Conservation (phyloP, 1,140 invertebrate species). For the Bactericera cockerelli region DNA sequence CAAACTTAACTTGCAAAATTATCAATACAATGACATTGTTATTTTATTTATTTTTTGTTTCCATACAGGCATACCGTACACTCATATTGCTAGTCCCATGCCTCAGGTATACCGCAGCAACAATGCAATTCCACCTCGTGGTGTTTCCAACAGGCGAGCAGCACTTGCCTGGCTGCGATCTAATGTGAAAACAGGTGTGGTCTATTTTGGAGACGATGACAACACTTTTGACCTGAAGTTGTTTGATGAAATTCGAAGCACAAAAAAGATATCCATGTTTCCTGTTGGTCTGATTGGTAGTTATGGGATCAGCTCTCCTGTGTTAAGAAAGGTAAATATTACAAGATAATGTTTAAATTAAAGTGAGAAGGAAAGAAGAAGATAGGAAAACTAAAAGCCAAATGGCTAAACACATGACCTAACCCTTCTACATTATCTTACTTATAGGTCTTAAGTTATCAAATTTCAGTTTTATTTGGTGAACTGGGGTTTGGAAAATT, state of each 20-base stretch:
- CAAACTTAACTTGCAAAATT: background rate
- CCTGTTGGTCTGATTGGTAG: slow-evolving; percentile 70
- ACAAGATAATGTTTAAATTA: too few relatives aligned
- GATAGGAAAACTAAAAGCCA: too few relatives aligned
- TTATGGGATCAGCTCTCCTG: slow-evolving; percentile 51
- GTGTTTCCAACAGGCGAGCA: slow-evolving; percentile 81
- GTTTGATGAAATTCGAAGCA: slow-evolving; percentile 72
- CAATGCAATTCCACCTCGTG: slow-evolving; percentile 65
- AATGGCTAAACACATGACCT: too few relatives aligned
- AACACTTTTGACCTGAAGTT: slow-evolving; percentile 81
- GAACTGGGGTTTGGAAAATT: too few relatives aligned
- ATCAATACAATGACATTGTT: background rate
- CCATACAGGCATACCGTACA: slow-evolving; percentile 48
- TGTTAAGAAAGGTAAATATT: slow-evolving; percentile 41
- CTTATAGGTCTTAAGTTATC: too few relatives aligned
- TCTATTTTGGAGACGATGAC: slow-evolving; percentile 97
- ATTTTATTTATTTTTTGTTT: slow-evolving; percentile 14
- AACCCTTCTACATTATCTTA: too few relatives aligned
- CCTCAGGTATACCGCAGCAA: slow-evolving; percentile 54
- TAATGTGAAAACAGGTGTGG: slow-evolving; percentile 58
- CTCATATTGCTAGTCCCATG: slow-evolving; percentile 59
- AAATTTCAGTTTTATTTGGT: too few relatives aligned
- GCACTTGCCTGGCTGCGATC: slow-evolving; percentile 70
- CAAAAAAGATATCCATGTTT: slow-evolving; percentile 72
- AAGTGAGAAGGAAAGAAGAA: too few relatives aligned